These are phyloP conservation scores for Oceanites oceanicus DNA, from an alignment of 2,113 vertebrate genomes.

Conservation along the genomic window DNA sequence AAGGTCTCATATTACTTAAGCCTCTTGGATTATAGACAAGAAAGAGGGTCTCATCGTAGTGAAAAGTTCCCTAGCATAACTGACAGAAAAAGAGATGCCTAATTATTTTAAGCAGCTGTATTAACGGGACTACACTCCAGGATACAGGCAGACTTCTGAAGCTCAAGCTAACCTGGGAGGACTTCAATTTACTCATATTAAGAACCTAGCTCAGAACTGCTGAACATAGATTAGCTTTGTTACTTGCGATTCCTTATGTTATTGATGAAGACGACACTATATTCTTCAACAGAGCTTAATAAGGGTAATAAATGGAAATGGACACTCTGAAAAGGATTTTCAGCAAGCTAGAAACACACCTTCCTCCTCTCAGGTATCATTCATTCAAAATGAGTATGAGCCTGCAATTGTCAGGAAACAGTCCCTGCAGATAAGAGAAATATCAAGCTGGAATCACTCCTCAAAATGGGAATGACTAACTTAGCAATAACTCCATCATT, in stretches of 20 bases:
- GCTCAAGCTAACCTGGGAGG: neutral
- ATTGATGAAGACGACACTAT: neutral
- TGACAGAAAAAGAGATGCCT: neutral
- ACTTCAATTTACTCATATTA: neutral
- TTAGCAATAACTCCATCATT: neutral
- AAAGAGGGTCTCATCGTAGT: neutral
- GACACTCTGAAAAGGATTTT: neutral
- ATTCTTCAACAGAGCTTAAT: neutral
- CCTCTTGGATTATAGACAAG: neutral
- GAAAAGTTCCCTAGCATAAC: neutral
- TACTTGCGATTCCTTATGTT: neutral
- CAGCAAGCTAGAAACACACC: neutral
- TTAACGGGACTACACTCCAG: neutral
- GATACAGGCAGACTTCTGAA: neutral
- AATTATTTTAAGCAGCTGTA: neutral
- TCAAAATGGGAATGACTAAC: neutral
- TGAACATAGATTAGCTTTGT: neutral
- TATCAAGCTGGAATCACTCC: neutral
- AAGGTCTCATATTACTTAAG: neutral
- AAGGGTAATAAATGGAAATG: neutral
- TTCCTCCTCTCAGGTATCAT: neutral
- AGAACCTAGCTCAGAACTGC: neutral
- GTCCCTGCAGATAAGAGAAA: neutral
- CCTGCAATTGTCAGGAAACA: neutral
- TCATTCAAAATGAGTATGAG: neutral